Conservation (phyloP, 2,797 vertebrate species). For the Lacerta viridis region DNA sequence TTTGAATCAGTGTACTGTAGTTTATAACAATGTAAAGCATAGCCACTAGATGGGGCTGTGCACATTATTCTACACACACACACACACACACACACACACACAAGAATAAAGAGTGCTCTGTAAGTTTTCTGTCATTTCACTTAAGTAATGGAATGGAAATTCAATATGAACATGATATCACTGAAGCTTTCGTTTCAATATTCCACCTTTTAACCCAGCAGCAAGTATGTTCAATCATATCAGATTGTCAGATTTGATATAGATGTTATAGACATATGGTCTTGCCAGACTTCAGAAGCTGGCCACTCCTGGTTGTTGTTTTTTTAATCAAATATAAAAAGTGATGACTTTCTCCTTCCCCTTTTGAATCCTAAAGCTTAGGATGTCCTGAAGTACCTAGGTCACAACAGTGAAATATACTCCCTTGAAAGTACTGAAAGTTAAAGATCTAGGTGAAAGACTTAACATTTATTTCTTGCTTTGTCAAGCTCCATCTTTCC, state of each 20-base stretch:
- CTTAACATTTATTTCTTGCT: background rate
- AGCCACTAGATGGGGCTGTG: background rate
- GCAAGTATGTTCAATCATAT: background rate
- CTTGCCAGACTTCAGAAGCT: background rate
- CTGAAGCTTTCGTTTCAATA: background rate
- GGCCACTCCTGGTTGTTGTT: no score
- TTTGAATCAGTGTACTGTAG: background rate
- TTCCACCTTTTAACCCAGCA: background rate
- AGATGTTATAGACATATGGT: background rate
- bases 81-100: no score
- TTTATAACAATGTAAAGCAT: background rate
- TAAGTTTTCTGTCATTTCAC: background rate
- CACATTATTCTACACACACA: background rate
- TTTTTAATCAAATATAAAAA: no score
- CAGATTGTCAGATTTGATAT: background rate
- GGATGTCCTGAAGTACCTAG: no score
- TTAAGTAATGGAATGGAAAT: conserved; percentile 9
- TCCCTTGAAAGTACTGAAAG: background rate
- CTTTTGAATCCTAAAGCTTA: background rate
- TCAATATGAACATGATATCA: background rate
- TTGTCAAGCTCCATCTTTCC: background rate
- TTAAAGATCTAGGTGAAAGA: background rate
- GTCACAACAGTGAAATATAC: background rate
- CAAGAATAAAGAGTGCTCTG: fast-evolving
- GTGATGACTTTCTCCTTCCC: background rate